phyloP scores from a whole-genome alignment of 1,140 invertebrate genomes.

The Drosophila virilis region DNA sequence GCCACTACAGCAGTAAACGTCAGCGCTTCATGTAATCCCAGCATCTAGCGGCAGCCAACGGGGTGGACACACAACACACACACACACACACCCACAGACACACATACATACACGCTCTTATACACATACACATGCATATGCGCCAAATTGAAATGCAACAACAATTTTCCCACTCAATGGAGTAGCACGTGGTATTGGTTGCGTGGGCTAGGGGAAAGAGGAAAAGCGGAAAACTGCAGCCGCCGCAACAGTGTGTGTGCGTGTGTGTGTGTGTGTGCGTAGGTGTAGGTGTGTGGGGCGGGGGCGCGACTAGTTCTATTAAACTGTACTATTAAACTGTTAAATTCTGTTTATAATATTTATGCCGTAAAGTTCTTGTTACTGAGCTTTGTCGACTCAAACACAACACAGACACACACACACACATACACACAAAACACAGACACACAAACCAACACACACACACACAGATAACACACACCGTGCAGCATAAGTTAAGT shows the following conservation, averaged over 20 bases:
- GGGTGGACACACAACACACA: slow-evolving; percentile 17
- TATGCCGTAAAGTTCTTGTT: slow-evolving; percentile 7
- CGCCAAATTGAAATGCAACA: slow-evolving; percentile 4
- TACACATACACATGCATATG: slow-evolving; percentile 4
- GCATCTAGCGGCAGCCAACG: slow-evolving; percentile 10
- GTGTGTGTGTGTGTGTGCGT: not conserved
- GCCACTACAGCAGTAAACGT: slow-evolving; percentile 85
- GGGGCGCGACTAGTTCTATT: not conserved
- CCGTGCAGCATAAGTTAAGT: slow-evolving; percentile 38
- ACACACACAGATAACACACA: slow-evolving; percentile 6
- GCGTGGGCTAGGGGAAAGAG: too few relatives aligned
- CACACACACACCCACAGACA: slow-evolving; percentile 8
- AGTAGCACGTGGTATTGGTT: not conserved
- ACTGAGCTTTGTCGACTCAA: slow-evolving; percentile 7
- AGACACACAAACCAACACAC: too few relatives aligned
- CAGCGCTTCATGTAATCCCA: slow-evolving; percentile 85
- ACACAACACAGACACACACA: not conserved
- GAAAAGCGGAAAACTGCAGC: too few relatives aligned
- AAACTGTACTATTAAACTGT: slow-evolving; percentile 9
- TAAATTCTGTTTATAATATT: slow-evolving; percentile 16
- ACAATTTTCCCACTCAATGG: slow-evolving; percentile 2
- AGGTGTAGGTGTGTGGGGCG: not conserved
- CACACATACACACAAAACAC: not conserved
- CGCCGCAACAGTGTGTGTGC: not conserved
- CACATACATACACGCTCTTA: slow-evolving; percentile 5